A percentile compares a stretch with the other conserved stretches of the same genome.
Conservation (phyloP, 2,888 invertebrate genomes). For the Melanchra persicariae region DNA sequence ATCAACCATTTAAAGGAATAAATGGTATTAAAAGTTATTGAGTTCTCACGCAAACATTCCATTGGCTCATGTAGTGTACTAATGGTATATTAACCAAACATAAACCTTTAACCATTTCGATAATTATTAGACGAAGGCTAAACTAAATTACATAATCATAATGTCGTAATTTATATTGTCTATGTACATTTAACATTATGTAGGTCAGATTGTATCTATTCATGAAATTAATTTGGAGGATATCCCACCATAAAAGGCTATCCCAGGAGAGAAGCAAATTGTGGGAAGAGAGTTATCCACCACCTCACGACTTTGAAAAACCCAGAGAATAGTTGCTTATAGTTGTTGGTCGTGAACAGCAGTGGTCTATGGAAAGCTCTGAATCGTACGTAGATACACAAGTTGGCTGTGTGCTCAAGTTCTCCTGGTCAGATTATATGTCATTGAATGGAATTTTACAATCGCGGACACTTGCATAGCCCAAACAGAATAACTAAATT, state of each 20-base stretch:
- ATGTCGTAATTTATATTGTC: neutral
- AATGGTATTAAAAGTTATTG: neutral
- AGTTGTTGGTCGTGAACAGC: neutral
- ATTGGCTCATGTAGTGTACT: neutral
- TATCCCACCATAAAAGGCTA: neutral
- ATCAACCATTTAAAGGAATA: neutral
- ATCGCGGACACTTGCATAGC: too few relatives aligned
- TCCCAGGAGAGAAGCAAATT: neutral
- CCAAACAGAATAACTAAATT: neutral
- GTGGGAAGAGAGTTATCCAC: neutral
- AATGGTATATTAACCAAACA: conserved; percentile 14
- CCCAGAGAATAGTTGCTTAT: neutral
- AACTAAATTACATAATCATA: conserved; percentile 5
- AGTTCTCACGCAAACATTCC: conserved; percentile 13
- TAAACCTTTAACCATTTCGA: conserved; percentile 2
- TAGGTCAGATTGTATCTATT: neutral
- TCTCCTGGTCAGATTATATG: neutral
- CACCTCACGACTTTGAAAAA: neutral
- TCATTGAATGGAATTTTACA: neutral
- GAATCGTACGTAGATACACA: neutral
- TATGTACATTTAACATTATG: neutral
- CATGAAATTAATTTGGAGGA: neutral
- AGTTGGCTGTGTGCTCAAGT: too few relatives aligned
- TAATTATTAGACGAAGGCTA: neutral
- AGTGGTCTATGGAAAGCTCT: neutral